phyloP scores from a whole-genome alignment of 2,797 vertebrate genomes.

The Propithecus perrieri region DNA sequence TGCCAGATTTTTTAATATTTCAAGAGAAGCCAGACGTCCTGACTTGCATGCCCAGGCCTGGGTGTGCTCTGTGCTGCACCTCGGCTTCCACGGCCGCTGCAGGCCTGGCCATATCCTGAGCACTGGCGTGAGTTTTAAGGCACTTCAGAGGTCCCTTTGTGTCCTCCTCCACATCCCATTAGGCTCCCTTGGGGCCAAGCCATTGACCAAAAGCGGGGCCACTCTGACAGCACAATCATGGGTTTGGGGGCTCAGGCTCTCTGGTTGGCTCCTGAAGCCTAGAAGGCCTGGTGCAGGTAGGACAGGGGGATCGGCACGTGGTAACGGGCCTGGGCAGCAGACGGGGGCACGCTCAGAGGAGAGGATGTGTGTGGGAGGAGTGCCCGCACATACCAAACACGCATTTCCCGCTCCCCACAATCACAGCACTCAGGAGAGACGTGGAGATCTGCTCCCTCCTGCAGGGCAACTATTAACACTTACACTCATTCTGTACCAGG shows the following conservation, averaged over 20 bases:
- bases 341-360: neutral
- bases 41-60: neutral
- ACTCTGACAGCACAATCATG: fast-evolving
- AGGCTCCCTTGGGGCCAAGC: neutral
- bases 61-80: neutral
- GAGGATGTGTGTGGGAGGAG: neutral
- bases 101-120: neutral
- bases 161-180: neutral
- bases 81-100: fast-evolving
- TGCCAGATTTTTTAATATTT: neutral
- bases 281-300: neutral
- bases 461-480: neutral
- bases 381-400: fast-evolving
- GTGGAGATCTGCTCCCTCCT: neutral
- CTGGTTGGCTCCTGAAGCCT: neutral
- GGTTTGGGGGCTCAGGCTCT: neutral
- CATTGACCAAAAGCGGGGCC: neutral
- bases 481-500: neutral
- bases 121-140: neutral
- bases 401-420: no score
- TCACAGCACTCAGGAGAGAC: neutral
- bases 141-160: neutral
- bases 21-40: neutral
- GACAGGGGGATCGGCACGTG: neutral
- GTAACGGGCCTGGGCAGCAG: fast-evolving